These are phyloP conservation scores for Heliconius ethilla DNA, from an alignment of 2,888 invertebrate genomes.

Conservation along the genomic window DNA sequence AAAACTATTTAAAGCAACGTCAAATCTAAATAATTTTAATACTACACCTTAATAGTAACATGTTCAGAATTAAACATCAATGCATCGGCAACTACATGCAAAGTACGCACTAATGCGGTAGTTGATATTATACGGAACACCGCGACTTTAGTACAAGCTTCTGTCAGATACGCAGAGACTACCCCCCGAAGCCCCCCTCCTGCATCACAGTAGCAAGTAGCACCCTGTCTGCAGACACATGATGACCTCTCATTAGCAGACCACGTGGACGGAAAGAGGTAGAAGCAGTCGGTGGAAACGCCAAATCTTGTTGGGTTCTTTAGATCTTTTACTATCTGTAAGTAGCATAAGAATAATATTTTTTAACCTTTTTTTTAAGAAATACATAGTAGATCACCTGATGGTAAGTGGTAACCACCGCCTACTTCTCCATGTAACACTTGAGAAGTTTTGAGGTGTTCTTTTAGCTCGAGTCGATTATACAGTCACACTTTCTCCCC, in stretches of 20 bases:
- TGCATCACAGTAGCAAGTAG: not conserved
- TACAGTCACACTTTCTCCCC: too few relatives aligned
- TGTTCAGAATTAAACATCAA: constrained; percentile 57
- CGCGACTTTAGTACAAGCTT: constrained; percentile 55
- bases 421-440: too few relatives aligned
- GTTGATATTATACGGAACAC: constrained; percentile 57
- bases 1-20: not conserved
- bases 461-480: too few relatives aligned
- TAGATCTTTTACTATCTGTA: constrained; percentile 13
- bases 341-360: not conserved
- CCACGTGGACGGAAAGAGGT: constrained; percentile 59
- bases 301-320: constrained; percentile 40
- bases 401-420: not conserved
- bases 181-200: not conserved
- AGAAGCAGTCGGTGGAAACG: constrained; percentile 54
- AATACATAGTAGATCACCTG: not conserved
- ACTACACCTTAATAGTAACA: constrained; percentile 56
- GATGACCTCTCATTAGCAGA: not conserved
- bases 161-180: not conserved
- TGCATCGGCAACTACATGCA: constrained; percentile 64
- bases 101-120: constrained; percentile 56
- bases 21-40: not conserved
- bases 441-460: too few relatives aligned
- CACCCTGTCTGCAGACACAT: constrained; percentile 7
- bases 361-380: not conserved